These are phyloP conservation scores for Passer montanus DNA, from an alignment of 2,113 vertebrate species.

Conservation along the genomic window DNA sequence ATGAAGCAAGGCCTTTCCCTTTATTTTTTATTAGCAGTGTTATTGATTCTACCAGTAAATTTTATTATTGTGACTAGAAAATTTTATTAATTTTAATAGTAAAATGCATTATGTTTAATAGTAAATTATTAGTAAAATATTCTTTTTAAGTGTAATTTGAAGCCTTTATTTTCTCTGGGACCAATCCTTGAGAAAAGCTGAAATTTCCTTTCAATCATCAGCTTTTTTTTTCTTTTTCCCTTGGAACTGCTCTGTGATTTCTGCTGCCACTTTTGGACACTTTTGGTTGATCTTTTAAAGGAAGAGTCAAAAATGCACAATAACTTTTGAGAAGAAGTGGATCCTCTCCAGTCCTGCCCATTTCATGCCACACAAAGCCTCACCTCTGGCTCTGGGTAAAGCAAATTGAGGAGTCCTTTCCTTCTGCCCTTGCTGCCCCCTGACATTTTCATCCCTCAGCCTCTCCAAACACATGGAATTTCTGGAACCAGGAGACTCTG, in stretches of 20 bases:
- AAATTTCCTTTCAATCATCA: neutral
- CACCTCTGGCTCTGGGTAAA: neutral
- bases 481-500: too few relatives aligned
- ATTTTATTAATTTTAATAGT: neutral
- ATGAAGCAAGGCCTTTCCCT: neutral
- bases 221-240: neutral
- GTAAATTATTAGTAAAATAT: neutral
- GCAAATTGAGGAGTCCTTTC: neutral
- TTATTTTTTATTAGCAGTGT: neutral
- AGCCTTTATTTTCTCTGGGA: neutral
- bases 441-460: neutral
- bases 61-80: neutral
- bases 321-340: rapidly evolving
- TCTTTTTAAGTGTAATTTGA: neutral
- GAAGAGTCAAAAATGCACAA: neutral
- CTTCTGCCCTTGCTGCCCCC: neutral
- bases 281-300: neutral
- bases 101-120: neutral
- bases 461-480: neutral
- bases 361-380: neutral
- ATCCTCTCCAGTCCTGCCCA: neutral
- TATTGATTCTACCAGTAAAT: neutral
- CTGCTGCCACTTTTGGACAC: neutral
- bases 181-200: neutral
- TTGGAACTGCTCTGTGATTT: neutral